Base-by-base conservation (phyloP, 92 coral and sea anemone genomes). In the Epizoanthus scotinus region DNA sequence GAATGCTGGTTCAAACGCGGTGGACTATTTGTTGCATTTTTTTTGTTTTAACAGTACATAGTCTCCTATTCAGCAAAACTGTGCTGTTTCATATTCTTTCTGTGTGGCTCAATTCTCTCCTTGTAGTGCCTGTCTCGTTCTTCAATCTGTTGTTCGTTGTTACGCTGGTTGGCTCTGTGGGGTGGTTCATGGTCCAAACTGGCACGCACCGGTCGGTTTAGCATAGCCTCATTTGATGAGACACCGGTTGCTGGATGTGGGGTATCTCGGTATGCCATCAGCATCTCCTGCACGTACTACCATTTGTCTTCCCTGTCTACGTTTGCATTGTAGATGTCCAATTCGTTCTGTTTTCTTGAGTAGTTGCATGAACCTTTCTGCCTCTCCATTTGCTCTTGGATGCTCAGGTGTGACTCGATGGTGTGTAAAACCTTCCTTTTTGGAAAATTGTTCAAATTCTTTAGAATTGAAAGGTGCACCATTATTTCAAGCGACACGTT, bases 261-360 rank as follows among this genome's bases (percentile, higher is more conserved):
- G 5, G 40, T 34, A 34, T 34, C 40, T 34, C 40, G 3, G 40
- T 34, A 34, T 0, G 40, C 40, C 40, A 34, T 34, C 40, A 34
- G 40, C 40, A 34, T 34, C 0, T 34, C 40, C 6, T 34, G 40
- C 6, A 34, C 40, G 40, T 34, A 34, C 40, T 34, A 6, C 40
- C 4, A 34, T 6, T 34, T 34, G 40, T 34, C 40, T 34, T 34
- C 40, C 40, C 6, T 34, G 40, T 34, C 40, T 34, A 6, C 6
- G 5, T 8, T 29, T 74, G 31, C 86, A 79, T 73, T 86, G 74
- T 21, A 73, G 40, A 42, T 73, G 86, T 6, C 77, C 81, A 28
- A 87, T 83, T 40, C 67, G 81, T 56, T 83, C 87, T 31, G 83
- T 83, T 34, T 83, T 83, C 82, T 83, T 83, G 9, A 73, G 83